Conservation (phyloP, 2,888 invertebrate genomes). For the Orthosia gracilis region DNA sequence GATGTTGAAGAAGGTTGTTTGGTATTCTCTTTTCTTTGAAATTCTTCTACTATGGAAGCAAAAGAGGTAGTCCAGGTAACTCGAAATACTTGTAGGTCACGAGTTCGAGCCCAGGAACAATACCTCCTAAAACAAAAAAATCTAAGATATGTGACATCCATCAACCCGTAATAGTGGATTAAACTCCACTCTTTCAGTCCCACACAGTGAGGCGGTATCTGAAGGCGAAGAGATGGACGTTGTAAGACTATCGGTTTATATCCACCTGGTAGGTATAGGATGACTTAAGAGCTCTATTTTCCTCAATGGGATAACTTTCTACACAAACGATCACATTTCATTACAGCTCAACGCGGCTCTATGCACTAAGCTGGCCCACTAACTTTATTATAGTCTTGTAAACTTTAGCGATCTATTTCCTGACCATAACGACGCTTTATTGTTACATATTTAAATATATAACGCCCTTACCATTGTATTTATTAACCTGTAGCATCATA, state of each 20-base stretch:
- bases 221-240: neutral
- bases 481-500: neutral
- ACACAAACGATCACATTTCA: slow-evolving; percentile 20
- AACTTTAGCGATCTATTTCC: slow-evolving; percentile 33
- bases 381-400: slow-evolving; percentile 24
- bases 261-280: neutral
- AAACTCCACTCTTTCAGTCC: too few relatives aligned
- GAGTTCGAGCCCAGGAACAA: too few relatives aligned
- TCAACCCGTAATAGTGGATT: too few relatives aligned
- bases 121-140: too few relatives aligned
- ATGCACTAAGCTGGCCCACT: slow-evolving; percentile 21
- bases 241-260: neutral
- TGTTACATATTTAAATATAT: slow-evolving; percentile 22
- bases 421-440: slow-evolving; percentile 27
- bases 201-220: too few relatives aligned
- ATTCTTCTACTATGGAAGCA: neutral
- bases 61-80: too few relatives aligned
- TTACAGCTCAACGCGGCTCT: neutral
- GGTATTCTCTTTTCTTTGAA: neutral
- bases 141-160: too few relatives aligned
- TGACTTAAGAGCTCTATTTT: neutral
- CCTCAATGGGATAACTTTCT: neutral
- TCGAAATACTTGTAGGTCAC: too few relatives aligned
- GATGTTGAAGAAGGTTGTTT: neutral
- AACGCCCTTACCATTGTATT: neutral